Evolutionary conservation across 2,113 vertebrate species (phyloP).

Genomic region (Serilophus lunatus): DNA sequence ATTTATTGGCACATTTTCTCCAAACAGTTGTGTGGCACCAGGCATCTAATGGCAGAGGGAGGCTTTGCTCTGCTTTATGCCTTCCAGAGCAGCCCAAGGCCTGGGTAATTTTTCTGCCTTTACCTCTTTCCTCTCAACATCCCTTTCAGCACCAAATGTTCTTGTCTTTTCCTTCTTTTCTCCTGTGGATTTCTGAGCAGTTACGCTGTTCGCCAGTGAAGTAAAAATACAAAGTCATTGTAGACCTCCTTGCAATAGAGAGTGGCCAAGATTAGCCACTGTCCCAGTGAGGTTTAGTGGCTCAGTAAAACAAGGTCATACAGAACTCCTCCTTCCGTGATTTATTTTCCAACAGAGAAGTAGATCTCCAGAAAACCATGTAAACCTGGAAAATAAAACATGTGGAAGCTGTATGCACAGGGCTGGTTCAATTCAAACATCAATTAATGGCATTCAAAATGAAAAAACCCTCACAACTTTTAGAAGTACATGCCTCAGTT

Average conservation of each 20-base stretch:
- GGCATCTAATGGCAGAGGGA: not conserved
- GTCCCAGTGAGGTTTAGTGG: slow-evolving; percentile 5
- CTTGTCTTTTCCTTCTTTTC: not conserved
- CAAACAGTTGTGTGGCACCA: not conserved
- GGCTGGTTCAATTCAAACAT: not conserved
- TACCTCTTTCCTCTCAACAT: not conserved
- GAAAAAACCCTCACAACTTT: not conserved
- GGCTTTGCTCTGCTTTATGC: not conserved
- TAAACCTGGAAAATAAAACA: not conserved
- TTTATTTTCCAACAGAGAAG: not conserved
- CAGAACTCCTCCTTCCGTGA: not conserved
- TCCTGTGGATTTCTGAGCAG: not conserved
- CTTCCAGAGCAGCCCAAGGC: not conserved
- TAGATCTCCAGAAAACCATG: not conserved
- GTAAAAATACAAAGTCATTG: not conserved
- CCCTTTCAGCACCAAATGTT: not conserved
- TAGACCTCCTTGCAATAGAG: not conserved
- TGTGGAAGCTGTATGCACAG: slow-evolving; percentile 3
- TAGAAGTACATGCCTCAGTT: not conserved
- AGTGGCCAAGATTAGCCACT: not conserved
- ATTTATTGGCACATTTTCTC: not conserved
- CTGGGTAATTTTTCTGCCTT: not conserved
- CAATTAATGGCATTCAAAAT: not conserved
- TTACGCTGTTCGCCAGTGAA: not conserved
- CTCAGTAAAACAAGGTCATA: not conserved